phyloP scores from a whole-genome alignment of 1,140 invertebrate species.

The Aphaenogaster floridana region DNA sequence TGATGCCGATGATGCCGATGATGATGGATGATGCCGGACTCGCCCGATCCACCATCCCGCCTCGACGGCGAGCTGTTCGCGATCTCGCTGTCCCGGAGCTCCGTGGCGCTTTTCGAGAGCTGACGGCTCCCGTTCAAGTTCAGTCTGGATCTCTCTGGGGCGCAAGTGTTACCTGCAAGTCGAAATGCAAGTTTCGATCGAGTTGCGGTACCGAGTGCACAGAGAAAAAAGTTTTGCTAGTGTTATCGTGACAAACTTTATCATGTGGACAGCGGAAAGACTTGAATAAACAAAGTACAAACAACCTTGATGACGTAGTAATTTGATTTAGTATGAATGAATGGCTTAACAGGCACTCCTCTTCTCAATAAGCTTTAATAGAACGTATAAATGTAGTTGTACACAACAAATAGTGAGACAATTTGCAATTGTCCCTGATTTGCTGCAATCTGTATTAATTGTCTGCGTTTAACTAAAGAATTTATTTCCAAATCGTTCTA shows the following conservation, averaged over 20 bases:
- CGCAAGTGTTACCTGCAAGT: conserved; percentile 65
- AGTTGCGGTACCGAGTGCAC: neutral
- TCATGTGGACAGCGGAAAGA: neutral
- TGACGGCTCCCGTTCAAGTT: conserved; percentile 83
- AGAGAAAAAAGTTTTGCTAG: neutral
- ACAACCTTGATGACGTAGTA: neutral
- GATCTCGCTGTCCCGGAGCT: conserved; percentile 79
- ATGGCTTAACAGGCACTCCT: neutral
- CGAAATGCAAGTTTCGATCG: neutral
- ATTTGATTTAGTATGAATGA: neutral
- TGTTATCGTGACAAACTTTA: neutral
- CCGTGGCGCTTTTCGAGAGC: conserved; percentile 85
- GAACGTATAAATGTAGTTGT: neutral
- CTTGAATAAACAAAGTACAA: neutral
- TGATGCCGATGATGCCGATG: conserved; percentile 81
- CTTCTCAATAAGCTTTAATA: neutral
- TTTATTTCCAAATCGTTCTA: neutral
- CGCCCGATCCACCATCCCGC: conserved; percentile 59
- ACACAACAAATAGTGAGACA: neutral
- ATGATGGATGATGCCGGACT: conserved; percentile 61
- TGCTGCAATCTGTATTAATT: neutral
- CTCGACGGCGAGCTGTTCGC: conserved; percentile 70
- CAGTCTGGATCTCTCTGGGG: conserved; percentile 78
- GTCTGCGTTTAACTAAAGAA: conserved; percentile 1
- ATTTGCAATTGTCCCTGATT: conserved; percentile 6